Percentiles rank a stretch among this genome's conserved stretches.
These are phyloP conservation scores for Capricornis sumatraensis DNA, from an alignment of 2,113 vertebrate species.

Conservation along the genomic window DNA sequence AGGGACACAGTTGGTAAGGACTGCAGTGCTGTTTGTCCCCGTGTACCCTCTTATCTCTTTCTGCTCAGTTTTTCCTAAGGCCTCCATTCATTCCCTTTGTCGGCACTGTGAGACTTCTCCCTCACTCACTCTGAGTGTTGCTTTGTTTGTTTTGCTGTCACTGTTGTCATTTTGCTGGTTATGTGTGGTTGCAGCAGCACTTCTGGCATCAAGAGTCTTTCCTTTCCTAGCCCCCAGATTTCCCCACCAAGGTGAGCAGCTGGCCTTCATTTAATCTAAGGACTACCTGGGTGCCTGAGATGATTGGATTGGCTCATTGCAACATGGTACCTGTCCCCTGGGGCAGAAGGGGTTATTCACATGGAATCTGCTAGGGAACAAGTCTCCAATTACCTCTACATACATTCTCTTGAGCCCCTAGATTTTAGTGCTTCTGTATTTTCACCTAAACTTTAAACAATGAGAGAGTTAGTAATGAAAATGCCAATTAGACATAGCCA, in stretches of 20 bases:
- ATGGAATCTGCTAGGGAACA: not conserved
- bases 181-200: not conserved
- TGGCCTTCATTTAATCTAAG: constrained; percentile 43
- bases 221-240: constrained; percentile 10
- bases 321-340: not conserved
- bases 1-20: not conserved
- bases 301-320: constrained; percentile 63
- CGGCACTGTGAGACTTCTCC: not conserved
- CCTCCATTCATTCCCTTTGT: not conserved
- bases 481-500: not conserved
- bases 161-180: not conserved
- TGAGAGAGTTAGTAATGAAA: constrained; percentile 12
- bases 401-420: not conserved
- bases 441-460: constrained; percentile 23
- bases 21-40: constrained; percentile 52
- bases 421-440: constrained; percentile 12
- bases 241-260: not conserved
- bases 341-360: not conserved
- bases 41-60: constrained; percentile 48
- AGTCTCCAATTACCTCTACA: not conserved
- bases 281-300: not conserved
- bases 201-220: constrained; percentile 5
- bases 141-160: constrained; percentile 1
- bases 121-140: not conserved
- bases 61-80: constrained; percentile 28